Percentiles rank a stretch among this genome's conserved stretches.
Conservation (phyloP, 1,140 invertebrate genomes). For the Aphaenogaster floridana region DNA sequence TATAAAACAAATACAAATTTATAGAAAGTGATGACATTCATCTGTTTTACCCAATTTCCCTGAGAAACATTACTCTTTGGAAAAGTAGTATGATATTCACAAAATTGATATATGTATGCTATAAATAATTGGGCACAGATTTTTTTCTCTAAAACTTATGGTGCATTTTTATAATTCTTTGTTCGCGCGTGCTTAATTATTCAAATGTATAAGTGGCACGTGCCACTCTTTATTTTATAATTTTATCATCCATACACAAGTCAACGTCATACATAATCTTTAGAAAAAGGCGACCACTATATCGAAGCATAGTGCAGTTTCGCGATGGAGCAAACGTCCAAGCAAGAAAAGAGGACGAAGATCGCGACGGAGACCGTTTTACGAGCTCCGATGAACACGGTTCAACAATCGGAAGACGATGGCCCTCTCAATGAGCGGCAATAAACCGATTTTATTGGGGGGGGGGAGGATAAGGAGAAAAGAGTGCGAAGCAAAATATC, state of each 20-base stretch:
- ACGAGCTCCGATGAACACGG: constrained; percentile 75
- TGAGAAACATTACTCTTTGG: neutral
- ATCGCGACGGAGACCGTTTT: constrained; percentile 68
- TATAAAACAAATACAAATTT: neutral
- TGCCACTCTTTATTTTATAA: constrained; percentile 1
- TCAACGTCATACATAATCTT: constrained; percentile 17
- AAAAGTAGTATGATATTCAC: neutral
- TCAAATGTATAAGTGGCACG: neutral
- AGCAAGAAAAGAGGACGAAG: constrained; percentile 5
- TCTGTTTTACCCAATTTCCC: neutral
- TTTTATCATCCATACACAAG: neutral
- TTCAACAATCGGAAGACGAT: constrained; percentile 79
- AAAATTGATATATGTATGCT: neutral
- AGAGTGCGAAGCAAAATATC: constrained; percentile 31
- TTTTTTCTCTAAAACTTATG: neutral
- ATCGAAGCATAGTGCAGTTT: neutral
- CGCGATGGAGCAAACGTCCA: neutral
- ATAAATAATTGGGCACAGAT: neutral
- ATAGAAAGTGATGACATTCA: neutral
- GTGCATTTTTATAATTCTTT: neutral
- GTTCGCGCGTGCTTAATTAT: neutral
- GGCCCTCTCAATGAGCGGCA: constrained; percentile 72
- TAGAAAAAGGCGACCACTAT: neutral
- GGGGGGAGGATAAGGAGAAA: constrained; percentile 13
- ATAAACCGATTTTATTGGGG: constrained; percentile 74